Evolutionary conservation across 2,888 invertebrate species (phyloP).

Genomic region (Hyppa rectilinea): DNA sequence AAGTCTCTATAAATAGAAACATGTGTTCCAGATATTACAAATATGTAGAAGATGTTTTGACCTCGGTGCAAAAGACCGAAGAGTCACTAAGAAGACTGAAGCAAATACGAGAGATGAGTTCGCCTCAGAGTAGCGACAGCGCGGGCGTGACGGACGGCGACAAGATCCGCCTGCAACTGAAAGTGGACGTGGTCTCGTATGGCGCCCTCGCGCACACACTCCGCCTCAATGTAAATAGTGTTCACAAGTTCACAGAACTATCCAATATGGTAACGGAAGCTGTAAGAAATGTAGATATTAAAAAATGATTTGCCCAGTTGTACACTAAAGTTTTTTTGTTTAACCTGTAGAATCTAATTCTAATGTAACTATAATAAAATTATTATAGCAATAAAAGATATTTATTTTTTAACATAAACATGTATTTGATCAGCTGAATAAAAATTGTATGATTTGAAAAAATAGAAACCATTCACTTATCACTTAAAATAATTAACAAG

Average conservation of each 20-base stretch:
- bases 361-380: constrained; percentile 48
- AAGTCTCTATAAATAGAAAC: constrained; percentile 50
- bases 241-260: constrained; percentile 91
- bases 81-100: constrained; percentile 97
- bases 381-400: constrained; percentile 70
- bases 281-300: constrained; percentile 90
- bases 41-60: constrained; percentile 96
- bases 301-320: constrained; percentile 89
- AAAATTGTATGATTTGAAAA: constrained; percentile 90
- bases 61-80: constrained; percentile 98
- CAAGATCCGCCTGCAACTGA: constrained; percentile 97
- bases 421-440: constrained; percentile 90
- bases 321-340: constrained; percentile 72
- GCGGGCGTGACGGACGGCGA: constrained; percentile 96
- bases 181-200: constrained; percentile 95
- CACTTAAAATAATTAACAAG: constrained; percentile 88
- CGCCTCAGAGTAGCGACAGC: constrained; percentile 86
- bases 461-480: constrained; percentile 91
- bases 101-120: constrained; percentile 93
- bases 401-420: constrained; percentile 87
- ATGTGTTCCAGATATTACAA: constrained; percentile 91
- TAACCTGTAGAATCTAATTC: constrained; percentile 60
- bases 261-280: constrained; percentile 92
- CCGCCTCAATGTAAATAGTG: constrained; percentile 88
- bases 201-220: constrained; percentile 91